Base-by-base conservation (phyloP, 2,888 invertebrate genomes). In the Andrena dorsata region DNA sequence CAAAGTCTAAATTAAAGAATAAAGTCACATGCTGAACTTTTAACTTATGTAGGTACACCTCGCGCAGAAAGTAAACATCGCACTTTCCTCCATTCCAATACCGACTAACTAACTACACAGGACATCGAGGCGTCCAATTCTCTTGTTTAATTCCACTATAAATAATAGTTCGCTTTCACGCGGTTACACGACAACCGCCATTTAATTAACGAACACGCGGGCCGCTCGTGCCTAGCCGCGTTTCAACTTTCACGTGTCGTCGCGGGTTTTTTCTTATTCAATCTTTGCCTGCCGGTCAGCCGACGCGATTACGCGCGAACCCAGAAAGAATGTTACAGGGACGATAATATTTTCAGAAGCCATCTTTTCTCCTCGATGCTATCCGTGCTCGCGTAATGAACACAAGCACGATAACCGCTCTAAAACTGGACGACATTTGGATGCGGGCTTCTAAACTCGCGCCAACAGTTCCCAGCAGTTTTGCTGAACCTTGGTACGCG, bases 331-430 rank as follows among this genome's bases (percentile, higher is more conserved):
- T 75, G 64, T 81, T 74, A 74, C 53, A 68, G 30, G 47, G 76
- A 74, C 80, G 84, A 60, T 73, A 66, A 41, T 76, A 66, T 32
- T 73, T 80, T 80, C 74, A 68, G 66, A 64, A 76, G 70, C 68
- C 77, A 77, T 74, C 74, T 80, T 81, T 80, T 68, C 64, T 5
- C 41, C 8, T 28, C 47, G 41, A 66, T 35, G 26, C 6, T 20
- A 80, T 75, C 69, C 74, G 53, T 58, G 47, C 41, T 41, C 13
- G 41, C 13, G 41, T 41, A 41, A 16, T 41, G 76, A 60, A 60
- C 61, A 3, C 7, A 20, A 60, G 41, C 41, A 74, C 65, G 66
- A 76, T 76, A 16, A 41, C 61, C 20, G 41, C 35, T 69, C 53
- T n/a, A 60, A 30, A 60, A 30, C 32, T n/a, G 30, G 26, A 23